Conservation (phyloP, 2,113 vertebrate species). For the Aspiorhynchus laticeps region DNA sequence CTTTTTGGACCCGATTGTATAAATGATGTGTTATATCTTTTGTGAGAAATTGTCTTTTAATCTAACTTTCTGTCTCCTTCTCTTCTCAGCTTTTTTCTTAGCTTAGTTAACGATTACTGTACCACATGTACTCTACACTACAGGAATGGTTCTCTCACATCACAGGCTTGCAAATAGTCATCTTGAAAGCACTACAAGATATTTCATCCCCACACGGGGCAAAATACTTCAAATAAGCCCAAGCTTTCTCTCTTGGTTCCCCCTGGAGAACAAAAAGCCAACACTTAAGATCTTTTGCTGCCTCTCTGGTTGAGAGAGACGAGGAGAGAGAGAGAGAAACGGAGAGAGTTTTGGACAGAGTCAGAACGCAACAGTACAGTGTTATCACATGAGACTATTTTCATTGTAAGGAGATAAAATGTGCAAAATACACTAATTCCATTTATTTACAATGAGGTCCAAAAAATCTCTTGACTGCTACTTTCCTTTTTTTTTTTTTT, state of each 20-base stretch:
- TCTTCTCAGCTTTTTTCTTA: slow-evolving; percentile 25
- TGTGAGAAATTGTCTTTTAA: not conserved
- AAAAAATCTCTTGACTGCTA: not conserved
- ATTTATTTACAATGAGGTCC: not conserved
- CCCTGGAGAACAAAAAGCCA: slow-evolving; percentile 75
- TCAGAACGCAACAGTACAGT: slow-evolving; percentile 14
- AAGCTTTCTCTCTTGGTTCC: slow-evolving; percentile 69
- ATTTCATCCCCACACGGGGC: slow-evolving; percentile 73
- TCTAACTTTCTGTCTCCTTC: slow-evolving; percentile 16
- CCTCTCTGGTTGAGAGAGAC: slow-evolving; percentile 68
- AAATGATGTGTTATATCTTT: not conserved
- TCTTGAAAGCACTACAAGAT: slow-evolving; percentile 75
- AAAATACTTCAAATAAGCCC: slow-evolving; percentile 76
- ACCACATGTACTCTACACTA: slow-evolving; percentile 39
- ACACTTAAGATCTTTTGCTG: slow-evolving; percentile 72
- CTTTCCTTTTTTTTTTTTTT: no score
- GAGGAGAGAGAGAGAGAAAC: slow-evolving; percentile 35
- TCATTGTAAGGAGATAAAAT: not conserved
- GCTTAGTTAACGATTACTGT: slow-evolving; percentile 46
- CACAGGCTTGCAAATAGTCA: slow-evolving; percentile 73
- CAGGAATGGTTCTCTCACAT: slow-evolving; percentile 60
- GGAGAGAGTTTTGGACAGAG: slow-evolving; percentile 46
- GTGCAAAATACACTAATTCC: not conserved
- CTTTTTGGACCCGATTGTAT: not conserved
- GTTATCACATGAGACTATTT: not conserved